phyloP scores from a whole-genome alignment of 2,888 invertebrate genomes.

The Odontocerum albicorne region DNA sequence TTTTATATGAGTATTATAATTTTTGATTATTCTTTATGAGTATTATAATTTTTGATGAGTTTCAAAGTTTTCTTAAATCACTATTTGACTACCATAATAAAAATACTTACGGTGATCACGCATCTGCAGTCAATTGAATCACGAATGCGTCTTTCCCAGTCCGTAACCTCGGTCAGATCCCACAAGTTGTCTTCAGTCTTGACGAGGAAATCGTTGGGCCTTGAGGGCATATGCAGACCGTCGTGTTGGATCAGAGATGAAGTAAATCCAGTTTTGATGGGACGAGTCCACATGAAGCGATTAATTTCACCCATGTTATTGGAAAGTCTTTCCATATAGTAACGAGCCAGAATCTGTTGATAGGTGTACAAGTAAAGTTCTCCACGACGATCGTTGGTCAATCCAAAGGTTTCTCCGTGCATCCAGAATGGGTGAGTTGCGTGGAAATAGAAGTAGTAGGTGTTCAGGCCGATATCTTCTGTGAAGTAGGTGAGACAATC shows the following conservation, averaged over 20 bases:
- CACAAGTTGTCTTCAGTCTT: constrained; percentile 40
- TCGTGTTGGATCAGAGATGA: constrained; percentile 63
- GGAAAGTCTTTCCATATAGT: constrained; percentile 67
- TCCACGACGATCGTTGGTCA: constrained; percentile 54
- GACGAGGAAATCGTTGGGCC: constrained; percentile 48
- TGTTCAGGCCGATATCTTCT: constrained; percentile 77
- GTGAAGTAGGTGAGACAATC: constrained; percentile 71
- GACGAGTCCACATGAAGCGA: constrained; percentile 55
- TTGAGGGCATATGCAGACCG: constrained; percentile 61
- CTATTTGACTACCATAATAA: not conserved
- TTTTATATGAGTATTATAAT: not conserved
- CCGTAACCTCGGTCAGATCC: constrained; percentile 49
- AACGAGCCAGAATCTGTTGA: constrained; percentile 66
- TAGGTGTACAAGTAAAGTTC: constrained; percentile 62
- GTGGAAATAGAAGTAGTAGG: constrained; percentile 69
- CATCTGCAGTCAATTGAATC: constrained; percentile 62
- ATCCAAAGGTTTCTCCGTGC: constrained; percentile 54
- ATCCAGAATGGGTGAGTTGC: constrained; percentile 70
- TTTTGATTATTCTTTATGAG: no score
- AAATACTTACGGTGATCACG: not conserved
- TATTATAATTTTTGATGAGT: no score
- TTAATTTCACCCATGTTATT: constrained; percentile 65
- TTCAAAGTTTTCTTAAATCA: no score
- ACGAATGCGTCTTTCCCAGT: constrained; percentile 59
- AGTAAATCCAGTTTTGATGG: constrained; percentile 57